Evolutionary conservation across 2,888 invertebrate genomes (phyloP).

Genomic region (Drosophila prostipennis): DNA sequence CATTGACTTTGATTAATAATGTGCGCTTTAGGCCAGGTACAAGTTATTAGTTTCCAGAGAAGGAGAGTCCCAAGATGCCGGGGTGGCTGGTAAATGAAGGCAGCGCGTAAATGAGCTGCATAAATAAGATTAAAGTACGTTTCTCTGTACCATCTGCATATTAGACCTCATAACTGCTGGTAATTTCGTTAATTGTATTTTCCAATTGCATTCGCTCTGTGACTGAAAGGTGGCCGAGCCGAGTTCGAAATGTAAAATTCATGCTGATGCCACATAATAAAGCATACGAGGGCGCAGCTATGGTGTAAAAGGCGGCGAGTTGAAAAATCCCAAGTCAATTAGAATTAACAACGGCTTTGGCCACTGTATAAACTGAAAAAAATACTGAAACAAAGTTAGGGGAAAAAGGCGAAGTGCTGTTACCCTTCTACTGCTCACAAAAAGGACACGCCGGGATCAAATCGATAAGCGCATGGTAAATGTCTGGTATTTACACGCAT

Average conservation of each 20-base stretch:
- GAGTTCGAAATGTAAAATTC: neutral
- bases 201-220: neutral
- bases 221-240: neutral
- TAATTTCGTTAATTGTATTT: constrained; percentile 1
- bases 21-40: constrained; percentile 71
- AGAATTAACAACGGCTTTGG: constrained; percentile 54
- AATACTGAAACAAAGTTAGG: neutral
- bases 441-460: too few species aligned
- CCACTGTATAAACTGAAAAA: neutral
- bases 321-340: constrained; percentile 71
- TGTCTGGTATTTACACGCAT: too few species aligned
- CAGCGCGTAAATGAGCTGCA: constrained; percentile 17
- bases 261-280: constrained; percentile 33
- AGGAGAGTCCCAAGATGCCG: neutral
- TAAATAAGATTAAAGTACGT: constrained; percentile 11
- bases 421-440: neutral
- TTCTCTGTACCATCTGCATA: neutral
- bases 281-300: constrained; percentile 22
- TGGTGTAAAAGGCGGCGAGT: constrained; percentile 45
- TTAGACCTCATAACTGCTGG: neutral
- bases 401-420: neutral
- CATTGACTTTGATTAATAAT: constrained; percentile 79
- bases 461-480: too few species aligned
- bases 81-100: neutral
- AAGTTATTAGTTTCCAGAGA: constrained; percentile 61